Percentiles rank a stretch among this genome's conserved stretches.
Evolutionary conservation across 2,888 invertebrate genomes (phyloP).

Genomic region (Tetropium fuscum): DNA sequence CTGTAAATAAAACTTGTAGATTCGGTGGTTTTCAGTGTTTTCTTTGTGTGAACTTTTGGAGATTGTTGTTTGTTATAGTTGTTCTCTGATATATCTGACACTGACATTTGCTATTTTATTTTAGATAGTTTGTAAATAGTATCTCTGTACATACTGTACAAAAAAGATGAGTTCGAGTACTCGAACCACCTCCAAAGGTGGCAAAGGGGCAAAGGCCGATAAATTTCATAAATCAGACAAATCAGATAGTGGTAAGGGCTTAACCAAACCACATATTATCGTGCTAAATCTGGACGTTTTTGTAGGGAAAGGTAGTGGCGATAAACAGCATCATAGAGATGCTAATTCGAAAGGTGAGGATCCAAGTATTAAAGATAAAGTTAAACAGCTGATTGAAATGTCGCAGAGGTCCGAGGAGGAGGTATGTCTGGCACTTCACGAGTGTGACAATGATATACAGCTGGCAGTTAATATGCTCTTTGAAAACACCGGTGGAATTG

Average conservation of each 20-base stretch:
- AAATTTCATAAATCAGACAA: conserved; percentile 64
- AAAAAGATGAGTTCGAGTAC: conserved; percentile 80
- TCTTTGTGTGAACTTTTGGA: conserved; percentile 6
- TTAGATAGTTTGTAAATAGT: conserved; percentile 82
- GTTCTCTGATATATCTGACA: conserved; percentile 30
- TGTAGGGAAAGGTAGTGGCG: conserved; percentile 58
- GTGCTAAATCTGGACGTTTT: neutral
- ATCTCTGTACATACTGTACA: conserved; percentile 80
- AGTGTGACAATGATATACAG: conserved; percentile 90
- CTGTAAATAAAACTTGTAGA: too few species aligned
- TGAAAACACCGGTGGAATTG: conserved; percentile 79
- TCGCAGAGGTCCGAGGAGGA: conserved; percentile 91
- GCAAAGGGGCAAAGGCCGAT: conserved; percentile 65
- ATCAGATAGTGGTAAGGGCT: conserved; percentile 59
- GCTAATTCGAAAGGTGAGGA: conserved; percentile 68
- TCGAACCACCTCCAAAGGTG: conserved; percentile 77
- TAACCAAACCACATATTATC: neutral
- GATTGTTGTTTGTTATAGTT: neutral
- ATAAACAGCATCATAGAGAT: conserved; percentile 58
- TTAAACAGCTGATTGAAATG: conserved; percentile 89
- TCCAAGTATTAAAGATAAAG: conserved; percentile 74
- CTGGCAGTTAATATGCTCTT: conserved; percentile 85
- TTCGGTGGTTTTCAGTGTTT: conserved; percentile 3
- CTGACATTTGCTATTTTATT: conserved; percentile 59
- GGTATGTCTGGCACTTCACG: conserved; percentile 92